Evolutionary conservation across 1,140 invertebrate genomes (phyloP).

Genomic region (Diorhabda elongata): DNA sequence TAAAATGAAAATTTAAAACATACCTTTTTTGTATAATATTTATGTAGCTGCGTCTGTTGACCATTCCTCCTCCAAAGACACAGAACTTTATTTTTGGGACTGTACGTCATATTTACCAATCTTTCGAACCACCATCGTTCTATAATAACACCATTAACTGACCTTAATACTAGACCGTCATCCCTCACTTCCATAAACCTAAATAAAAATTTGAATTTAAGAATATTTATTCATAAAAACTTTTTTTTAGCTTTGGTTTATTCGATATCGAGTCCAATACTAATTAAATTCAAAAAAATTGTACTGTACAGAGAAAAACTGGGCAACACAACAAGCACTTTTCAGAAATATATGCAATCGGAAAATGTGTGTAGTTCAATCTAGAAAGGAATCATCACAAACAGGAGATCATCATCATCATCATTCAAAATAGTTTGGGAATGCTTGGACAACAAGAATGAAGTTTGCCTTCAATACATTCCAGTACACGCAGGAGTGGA

Average conservation of each 20-base stretch:
- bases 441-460: too few species aligned
- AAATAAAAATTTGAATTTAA: background rate
- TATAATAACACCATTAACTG: constrained; percentile 79
- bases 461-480: too few species aligned
- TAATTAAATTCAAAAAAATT: too few species aligned
- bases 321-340: too few species aligned
- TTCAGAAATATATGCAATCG: too few species aligned
- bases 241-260: background rate
- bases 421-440: too few species aligned
- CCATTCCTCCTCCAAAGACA: constrained; percentile 92
- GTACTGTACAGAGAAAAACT: too few species aligned
- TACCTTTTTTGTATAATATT: constrained; percentile 99
- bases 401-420: too few species aligned
- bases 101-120: constrained; percentile 99
- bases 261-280: too few species aligned
- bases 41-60: constrained; percentile 90
- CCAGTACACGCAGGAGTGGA: too few species aligned
- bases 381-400: too few species aligned
- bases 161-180: constrained; percentile 91
- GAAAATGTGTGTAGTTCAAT: too few species aligned
- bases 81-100: constrained; percentile 94
- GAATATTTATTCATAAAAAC: background rate
- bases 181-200: constrained; percentile 97
- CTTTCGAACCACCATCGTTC: constrained; percentile 99
- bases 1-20: constrained; percentile 17